phyloP scores from a whole-genome alignment of 2,888 invertebrate species.

The Tenthredo scrophulariae region DNA sequence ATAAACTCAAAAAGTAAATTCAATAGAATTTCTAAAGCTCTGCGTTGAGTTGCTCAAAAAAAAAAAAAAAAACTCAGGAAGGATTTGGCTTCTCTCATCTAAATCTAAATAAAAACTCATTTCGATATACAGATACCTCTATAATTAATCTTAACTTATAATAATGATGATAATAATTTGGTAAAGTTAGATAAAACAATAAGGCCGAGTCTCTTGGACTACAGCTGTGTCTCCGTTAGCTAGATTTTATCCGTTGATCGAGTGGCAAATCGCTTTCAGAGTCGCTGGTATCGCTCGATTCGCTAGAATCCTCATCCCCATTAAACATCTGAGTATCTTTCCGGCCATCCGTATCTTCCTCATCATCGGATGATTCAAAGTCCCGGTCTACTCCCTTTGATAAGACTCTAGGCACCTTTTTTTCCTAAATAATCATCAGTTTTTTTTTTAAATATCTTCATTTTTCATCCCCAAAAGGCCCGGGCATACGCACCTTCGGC shows the following conservation, averaged over 20 bases:
- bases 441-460: background rate
- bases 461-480: background rate
- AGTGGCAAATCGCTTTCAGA: slow-evolving; percentile 72
- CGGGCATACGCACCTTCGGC: slow-evolving; percentile 60
- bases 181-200: background rate
- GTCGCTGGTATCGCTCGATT: slow-evolving; percentile 66
- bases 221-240: slow-evolving; percentile 63
- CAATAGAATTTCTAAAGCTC: background rate
- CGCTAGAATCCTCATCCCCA: slow-evolving; percentile 60
- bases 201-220: background rate
- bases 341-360: background rate
- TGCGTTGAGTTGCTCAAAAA: background rate
- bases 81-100: background rate
- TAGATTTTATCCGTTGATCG: slow-evolving; percentile 64
- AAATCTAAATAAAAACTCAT: background rate
- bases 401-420: slow-evolving; percentile 10
- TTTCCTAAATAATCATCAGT: slow-evolving; percentile 16
- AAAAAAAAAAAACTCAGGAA: background rate
- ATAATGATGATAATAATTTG: slow-evolving; percentile 31
- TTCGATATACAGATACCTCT: background rate
- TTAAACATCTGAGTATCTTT: background rate
- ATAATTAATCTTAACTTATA: slow-evolving; percentile 21
- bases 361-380: slow-evolving; percentile 4
- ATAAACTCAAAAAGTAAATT: background rate
- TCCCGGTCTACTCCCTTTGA: background rate